Base-by-base conservation (phyloP, 1,140 invertebrate species). In the Helicoverpa zea region DNA sequence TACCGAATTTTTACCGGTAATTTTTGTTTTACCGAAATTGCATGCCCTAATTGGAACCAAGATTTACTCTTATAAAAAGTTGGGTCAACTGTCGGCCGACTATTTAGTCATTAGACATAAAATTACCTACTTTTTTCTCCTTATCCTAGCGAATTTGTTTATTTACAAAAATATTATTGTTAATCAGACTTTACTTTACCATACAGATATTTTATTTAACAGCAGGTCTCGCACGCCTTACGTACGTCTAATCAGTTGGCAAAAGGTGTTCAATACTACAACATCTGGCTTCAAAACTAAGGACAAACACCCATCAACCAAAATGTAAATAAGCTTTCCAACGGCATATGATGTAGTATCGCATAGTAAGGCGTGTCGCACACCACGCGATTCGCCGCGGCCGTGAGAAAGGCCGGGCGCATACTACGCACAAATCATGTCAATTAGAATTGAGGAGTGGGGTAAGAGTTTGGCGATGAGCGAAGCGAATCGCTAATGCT, bases 361-460 rank as follows among this genome's bases (percentile, higher is more conserved):
- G 35, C 61, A 13, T 43, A 63, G 30, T 63, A 7, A 63, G 61
- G 61, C 61, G 61, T 63, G 61, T 2, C 61, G 4, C 47, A 70
- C 35, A 70, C 18, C 7, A 47, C 63, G 63, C 35, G n/a, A 64
- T 47, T 11, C 14, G 63, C 14, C 9, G 35, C 52, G 77, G 78
- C 83, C 85, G 85, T 85, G 85, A 83, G 84, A 86, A 81, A 83
- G 81, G 80, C 82, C 64, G 73, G 49, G 80, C 66, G 13, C 54
- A 80, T 61, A 23, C 77, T 58, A 68, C 54, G 54, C 56, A 61
- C 81, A 59, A 79, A 75, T 81, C 85, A 86, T 84, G 84, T 80
- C 75, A 81, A 85, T 85, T 70, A 78, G 83, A 81, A 70, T 43
- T 64, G 70, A 14, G 2, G 13, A 14, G 18, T 14, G 47, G 54